Evolutionary conservation across 2,888 invertebrate species (phyloP).

Genomic region (Graphium colonna): DNA sequence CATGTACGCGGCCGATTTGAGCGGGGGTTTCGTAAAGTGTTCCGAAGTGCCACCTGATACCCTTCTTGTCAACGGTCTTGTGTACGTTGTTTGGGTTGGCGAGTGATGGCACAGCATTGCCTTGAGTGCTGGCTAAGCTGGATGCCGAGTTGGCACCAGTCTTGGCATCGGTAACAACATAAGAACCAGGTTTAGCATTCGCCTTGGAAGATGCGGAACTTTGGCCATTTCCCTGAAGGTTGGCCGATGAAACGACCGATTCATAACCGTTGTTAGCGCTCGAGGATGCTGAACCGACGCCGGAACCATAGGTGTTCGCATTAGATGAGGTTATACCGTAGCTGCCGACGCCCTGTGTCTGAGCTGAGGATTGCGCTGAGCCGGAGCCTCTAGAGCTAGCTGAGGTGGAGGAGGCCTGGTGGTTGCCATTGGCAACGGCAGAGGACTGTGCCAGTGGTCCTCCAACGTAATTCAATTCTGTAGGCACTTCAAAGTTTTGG

Average conservation of each 20-base stretch:
- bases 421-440: conserved; percentile 44
- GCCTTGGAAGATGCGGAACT: conserved; percentile 53
- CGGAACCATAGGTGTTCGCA: conserved; percentile 45
- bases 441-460: conserved; percentile 49
- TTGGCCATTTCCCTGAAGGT: conserved; percentile 40
- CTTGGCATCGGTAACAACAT: conserved; percentile 39
- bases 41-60: conserved; percentile 64
- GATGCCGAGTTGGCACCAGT: conserved; percentile 42
- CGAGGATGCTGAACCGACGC: conserved; percentile 51
- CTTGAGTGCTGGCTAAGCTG: conserved; percentile 45
- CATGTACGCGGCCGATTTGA: conserved; percentile 34
- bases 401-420: conserved; percentile 48
- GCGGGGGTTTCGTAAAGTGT: conserved; percentile 52
- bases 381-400: conserved; percentile 49
- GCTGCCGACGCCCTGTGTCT: conserved; percentile 44
- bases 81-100: conserved; percentile 47
- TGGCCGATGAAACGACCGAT: conserved; percentile 46
- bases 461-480: conserved; percentile 37
- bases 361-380: conserved; percentile 51
- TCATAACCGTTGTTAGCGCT: conserved; percentile 49
- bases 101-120: conserved; percentile 48
- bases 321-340: conserved; percentile 52
- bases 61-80: conserved; percentile 43
- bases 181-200: conserved; percentile 35
- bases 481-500: conserved; percentile 53